Conservation (phyloP, 1,140 invertebrate genomes). For the Drosophila miranda region DNA sequence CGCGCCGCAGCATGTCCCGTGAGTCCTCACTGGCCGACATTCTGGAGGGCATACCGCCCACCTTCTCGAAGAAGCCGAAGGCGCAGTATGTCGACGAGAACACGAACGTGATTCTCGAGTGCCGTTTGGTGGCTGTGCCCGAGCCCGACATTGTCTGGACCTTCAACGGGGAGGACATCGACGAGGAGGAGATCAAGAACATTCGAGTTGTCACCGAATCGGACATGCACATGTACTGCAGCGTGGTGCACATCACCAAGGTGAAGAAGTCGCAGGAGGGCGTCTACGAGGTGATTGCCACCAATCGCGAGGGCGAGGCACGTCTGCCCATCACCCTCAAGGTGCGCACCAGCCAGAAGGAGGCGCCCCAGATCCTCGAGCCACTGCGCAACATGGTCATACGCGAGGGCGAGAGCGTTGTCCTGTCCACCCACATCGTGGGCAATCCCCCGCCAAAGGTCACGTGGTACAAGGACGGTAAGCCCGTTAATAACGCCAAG, state of each 20-base stretch:
- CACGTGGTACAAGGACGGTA: slow-evolving; percentile 90
- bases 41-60: slow-evolving; percentile 95
- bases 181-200: slow-evolving; percentile 86
- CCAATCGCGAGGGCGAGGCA: slow-evolving; percentile 95
- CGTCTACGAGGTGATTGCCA: slow-evolving; percentile 92
- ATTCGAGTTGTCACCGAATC: slow-evolving; percentile 90
- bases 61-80: slow-evolving; percentile 94
- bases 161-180: slow-evolving; percentile 88
- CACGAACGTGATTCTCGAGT: slow-evolving; percentile 91
- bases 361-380: slow-evolving; percentile 91
- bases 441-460: slow-evolving; percentile 91
- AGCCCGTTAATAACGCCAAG: slow-evolving; percentile 86
- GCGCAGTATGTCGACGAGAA: slow-evolving; percentile 92
- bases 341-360: slow-evolving; percentile 89
- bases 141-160: slow-evolving; percentile 95
- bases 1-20: slow-evolving; percentile 91
- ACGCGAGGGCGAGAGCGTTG: slow-evolving; percentile 90
- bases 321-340: slow-evolving; percentile 91
- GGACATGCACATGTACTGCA: slow-evolving; percentile 95
- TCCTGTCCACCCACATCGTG: slow-evolving; percentile 89
- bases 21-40: slow-evolving; percentile 96
- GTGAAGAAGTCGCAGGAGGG: slow-evolving; percentile 92
- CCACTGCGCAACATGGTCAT: slow-evolving; percentile 89
- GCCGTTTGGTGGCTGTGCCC: slow-evolving; percentile 93
- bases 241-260: slow-evolving; percentile 90